Evolutionary conservation across 1,140 invertebrate genomes (phyloP), one percentile per base, ranked within the genome.

Genomic region (Drosophila rhopaloa): DNA sequence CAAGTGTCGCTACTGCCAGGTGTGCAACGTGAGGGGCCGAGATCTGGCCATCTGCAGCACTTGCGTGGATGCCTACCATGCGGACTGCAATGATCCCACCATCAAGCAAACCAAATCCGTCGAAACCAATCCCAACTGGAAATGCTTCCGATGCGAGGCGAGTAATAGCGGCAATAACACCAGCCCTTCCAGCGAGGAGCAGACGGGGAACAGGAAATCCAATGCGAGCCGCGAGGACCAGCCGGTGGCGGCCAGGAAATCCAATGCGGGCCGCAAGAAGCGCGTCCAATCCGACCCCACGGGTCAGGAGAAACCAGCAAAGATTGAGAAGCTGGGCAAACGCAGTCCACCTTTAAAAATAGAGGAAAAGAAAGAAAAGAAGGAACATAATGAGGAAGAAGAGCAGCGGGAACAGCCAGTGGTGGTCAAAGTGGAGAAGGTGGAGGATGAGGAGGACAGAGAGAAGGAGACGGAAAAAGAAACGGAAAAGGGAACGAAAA

Each of bases 1-100:
- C 1, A 65, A 74, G n/a, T 88, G 84, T n/a, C 84, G 84, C 13
- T 63, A 60, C 32, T 88, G 83, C 46, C 37, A 37, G 16, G 11
- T 40, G 4, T 88, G 83, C 67, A 58, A 16, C 29, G 53, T 11
- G 0, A 53, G 41, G 6, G 24, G 44, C 6, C 67, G 51, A 14
- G 63, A 66, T 13, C 4, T 81, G 7, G 14, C 82, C 7, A 73
- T 88, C 37, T 90, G 88, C 68, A 71, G 51, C 2, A 7, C 8
- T 0, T 90, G 88, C 35, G 73, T 59, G 0, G 76, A 79, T 10
- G 62, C 63, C 13, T 92, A 75, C 43, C 91, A 92, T 46, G 13
- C 66, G 11, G 43, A 57, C 5, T 92, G 91, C 44, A 88, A 91
- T 44, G 60, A 72, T 7, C 79, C 89, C 11, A 61, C 71, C 6